Evolutionary conservation across 1,140 invertebrate genomes (phyloP).

Genomic region (Myzus persicae): DNA sequence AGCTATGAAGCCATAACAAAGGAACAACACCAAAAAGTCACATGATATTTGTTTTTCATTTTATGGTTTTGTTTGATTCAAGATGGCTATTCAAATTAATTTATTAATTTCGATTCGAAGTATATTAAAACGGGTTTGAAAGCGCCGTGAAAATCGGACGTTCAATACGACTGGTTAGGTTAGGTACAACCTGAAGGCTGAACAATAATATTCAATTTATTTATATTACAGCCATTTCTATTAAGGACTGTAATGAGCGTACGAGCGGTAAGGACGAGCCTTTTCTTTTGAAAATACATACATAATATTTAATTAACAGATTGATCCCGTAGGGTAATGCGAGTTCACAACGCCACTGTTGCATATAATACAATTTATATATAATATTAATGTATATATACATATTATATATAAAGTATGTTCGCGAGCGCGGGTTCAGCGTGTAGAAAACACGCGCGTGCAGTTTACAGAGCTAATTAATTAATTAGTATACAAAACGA

Average conservation of each 20-base stretch:
- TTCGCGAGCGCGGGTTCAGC: neutral
- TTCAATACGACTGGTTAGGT: neutral
- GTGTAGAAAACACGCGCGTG: neutral
- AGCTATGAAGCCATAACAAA: too few species aligned
- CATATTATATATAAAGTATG: neutral
- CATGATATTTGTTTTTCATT: too few species aligned
- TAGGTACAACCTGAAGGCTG: too few species aligned
- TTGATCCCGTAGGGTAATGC: neutral
- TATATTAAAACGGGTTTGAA: neutral
- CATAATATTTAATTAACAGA: neutral
- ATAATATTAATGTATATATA: too few species aligned
- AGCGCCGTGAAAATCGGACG: neutral
- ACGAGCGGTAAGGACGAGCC: neutral
- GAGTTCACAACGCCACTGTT: constrained; percentile 17
- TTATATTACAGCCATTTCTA: neutral
- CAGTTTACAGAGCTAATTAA: constrained; percentile 18
- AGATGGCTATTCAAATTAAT: neutral
- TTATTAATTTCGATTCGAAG: neutral
- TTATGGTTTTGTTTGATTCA: neutral
- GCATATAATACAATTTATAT: neutral
- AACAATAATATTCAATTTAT: neutral
- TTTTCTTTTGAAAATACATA: neutral
- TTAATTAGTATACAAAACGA: constrained; percentile 37
- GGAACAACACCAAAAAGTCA: too few species aligned
- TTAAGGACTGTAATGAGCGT: neutral